phyloP scores from a whole-genome alignment of 2,797 vertebrate genomes.

The Spea hammondii region DNA sequence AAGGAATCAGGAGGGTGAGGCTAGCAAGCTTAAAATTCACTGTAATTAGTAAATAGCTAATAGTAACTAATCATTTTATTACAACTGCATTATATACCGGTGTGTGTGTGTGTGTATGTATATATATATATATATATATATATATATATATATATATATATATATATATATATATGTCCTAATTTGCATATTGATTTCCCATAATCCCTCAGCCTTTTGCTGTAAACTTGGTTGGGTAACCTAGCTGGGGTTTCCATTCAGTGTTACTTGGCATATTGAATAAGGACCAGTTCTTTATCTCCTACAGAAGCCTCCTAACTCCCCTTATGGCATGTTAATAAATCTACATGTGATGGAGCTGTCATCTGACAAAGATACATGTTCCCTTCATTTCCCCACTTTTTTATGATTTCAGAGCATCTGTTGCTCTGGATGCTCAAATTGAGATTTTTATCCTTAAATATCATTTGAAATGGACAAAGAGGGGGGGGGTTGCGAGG shows the following conservation, averaged over 20 bases:
- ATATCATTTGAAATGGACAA: slow-evolving; percentile 26
- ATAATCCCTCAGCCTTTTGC: neutral
- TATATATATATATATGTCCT: no score
- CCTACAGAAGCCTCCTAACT: slow-evolving; percentile 1
- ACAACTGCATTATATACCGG: no score
- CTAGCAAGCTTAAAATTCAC: no score
- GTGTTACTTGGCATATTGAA: slow-evolving; percentile 1
- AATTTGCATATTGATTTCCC: slow-evolving; percentile 2
- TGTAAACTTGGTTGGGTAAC: neutral
- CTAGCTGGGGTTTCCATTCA: neutral
- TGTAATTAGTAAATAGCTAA: no score
- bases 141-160: no score
- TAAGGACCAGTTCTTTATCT: slow-evolving; percentile 13
- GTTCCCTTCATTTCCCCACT: slow-evolving; percentile 11
- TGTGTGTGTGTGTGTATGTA: no score
- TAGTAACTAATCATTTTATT: no score
- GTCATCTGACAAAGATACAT: slow-evolving; percentile 27
- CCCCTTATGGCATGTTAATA: slow-evolving; percentile 25
- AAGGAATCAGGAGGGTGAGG: no score
- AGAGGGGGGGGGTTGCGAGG: neutral
- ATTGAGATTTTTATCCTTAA: slow-evolving; percentile 49
- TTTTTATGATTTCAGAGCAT: slow-evolving; percentile 21
- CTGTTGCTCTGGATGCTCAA: slow-evolving; percentile 13
- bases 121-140: no score
- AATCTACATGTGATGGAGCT: slow-evolving; percentile 32